Percentiles rank a stretch among this genome's conserved stretches.
Evolutionary conservation across 2,888 invertebrate species (phyloP).

Genomic region (Rhagophthalmus giganteus): DNA sequence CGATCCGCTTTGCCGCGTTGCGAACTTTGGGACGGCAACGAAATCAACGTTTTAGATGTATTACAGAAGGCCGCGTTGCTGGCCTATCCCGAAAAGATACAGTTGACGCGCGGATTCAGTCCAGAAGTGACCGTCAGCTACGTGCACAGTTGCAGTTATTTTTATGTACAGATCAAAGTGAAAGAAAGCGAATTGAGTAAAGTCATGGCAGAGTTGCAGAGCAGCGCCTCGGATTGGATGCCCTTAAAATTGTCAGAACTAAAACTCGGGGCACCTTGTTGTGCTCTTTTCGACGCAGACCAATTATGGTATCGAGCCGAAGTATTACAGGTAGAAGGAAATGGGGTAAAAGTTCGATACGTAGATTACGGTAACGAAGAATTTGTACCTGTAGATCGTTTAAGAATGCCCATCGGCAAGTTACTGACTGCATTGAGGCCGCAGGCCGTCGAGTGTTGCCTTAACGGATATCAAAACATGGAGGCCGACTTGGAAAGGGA

Average conservation of each 20-base stretch:
- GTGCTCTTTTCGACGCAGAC: conserved; percentile 79
- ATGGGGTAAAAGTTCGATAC: conserved; percentile 68
- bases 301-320: conserved; percentile 90
- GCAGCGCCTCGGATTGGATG: conserved; percentile 57
- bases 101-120: conserved; percentile 47
- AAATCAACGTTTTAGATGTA: conserved; percentile 63
- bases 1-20: conserved; percentile 76
- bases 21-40: conserved; percentile 64
- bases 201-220: conserved; percentile 69
- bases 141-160: conserved; percentile 71
- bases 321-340: conserved; percentile 60
- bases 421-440: conserved; percentile 65
- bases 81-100: conserved; percentile 48
- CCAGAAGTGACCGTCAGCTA: conserved; percentile 65
- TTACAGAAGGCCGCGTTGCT: conserved; percentile 51
- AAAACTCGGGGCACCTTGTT: conserved; percentile 67
- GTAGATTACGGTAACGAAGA: conserved; percentile 97
- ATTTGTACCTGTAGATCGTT: conserved; percentile 62
- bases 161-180: conserved; percentile 71
- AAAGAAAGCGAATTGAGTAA: conserved; percentile 64
- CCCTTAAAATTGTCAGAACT: conserved; percentile 51
- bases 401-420: conserved; percentile 67
- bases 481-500: conserved; percentile 61
- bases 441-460: conserved; percentile 76
- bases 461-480: conserved; percentile 67